phyloP scores from a whole-genome alignment of 2,797 vertebrate species.

The Echiichthys vipera region DNA sequence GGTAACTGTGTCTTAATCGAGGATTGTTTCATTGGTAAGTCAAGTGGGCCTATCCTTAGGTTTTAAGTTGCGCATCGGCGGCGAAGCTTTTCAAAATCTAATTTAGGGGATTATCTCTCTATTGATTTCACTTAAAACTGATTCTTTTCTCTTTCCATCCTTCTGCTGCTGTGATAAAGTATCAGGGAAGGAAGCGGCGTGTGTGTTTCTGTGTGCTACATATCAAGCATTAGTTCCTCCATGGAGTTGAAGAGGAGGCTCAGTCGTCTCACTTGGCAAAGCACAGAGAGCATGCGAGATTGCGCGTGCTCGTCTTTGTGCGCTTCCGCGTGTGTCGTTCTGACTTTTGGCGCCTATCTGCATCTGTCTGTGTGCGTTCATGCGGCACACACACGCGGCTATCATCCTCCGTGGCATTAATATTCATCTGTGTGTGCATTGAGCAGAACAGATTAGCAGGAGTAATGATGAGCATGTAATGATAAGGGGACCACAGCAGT shows the following conservation, averaged over 20 bases:
- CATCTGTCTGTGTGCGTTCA: constrained; percentile 68
- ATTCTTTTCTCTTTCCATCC: constrained; percentile 73
- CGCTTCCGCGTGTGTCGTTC: constrained; percentile 18
- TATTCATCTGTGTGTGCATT: constrained; percentile 80
- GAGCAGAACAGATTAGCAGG: constrained; percentile 82
- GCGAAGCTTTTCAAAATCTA: constrained; percentile 83
- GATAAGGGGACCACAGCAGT: constrained; percentile 77
- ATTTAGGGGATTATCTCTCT: constrained; percentile 86
- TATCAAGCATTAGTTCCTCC: constrained; percentile 51
- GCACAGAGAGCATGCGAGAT: constrained; percentile 34
- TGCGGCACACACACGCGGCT: constrained; percentile 48
- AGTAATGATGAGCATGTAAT: constrained; percentile 82
- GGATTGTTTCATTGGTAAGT: constrained; percentile 75
- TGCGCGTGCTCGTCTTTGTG: constrained; percentile 43
- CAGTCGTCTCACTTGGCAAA: constrained; percentile 62
- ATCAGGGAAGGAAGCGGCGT: constrained; percentile 36
- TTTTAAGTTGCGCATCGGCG: constrained; percentile 73
- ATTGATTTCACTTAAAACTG: constrained; percentile 86
- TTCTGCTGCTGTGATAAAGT: constrained; percentile 66
- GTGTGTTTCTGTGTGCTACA: constrained; percentile 34
- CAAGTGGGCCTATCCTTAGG: constrained; percentile 77
- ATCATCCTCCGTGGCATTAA: constrained; percentile 79
- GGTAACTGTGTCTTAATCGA: constrained; percentile 74
- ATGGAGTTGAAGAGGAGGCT: constrained; percentile 54
- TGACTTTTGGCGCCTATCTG: constrained; percentile 62